phyloP scores from a whole-genome alignment of 2,797 vertebrate genomes.

The Chloroceryle amazona region DNA sequence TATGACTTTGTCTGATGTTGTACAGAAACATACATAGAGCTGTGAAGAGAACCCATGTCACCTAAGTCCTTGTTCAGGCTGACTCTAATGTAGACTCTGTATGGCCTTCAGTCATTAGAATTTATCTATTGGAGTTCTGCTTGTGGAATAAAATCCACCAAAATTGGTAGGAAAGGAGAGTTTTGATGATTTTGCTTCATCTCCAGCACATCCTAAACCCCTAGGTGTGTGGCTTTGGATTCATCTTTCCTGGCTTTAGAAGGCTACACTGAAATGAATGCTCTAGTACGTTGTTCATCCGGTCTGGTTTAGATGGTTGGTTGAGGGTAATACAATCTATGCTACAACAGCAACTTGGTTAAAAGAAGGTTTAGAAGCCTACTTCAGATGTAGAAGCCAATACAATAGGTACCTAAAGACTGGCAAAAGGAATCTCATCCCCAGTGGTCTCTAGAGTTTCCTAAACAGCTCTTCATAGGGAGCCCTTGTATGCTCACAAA shows the following conservation, averaged over 20 bases:
- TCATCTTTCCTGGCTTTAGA: background rate
- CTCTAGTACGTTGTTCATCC: background rate
- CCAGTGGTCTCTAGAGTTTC: background rate
- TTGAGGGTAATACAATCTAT: background rate
- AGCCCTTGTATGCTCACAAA: background rate
- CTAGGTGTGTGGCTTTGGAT: background rate
- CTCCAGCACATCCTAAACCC: background rate
- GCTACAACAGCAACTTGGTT: background rate
- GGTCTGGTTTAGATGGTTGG: background rate
- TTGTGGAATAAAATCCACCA: background rate
- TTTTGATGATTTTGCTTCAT: background rate
- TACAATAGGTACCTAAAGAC: background rate
- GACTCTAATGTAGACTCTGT: background rate
- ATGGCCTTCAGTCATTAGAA: background rate
- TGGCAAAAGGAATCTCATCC: background rate
- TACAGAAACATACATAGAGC: background rate
- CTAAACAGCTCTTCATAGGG: background rate
- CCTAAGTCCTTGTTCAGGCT: background rate
- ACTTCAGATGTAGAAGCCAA: background rate
- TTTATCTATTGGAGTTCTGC: background rate
- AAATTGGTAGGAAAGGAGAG: background rate
- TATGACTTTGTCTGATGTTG: background rate
- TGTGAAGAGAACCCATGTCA: background rate
- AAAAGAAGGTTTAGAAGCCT: background rate
- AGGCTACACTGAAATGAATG: background rate